A percentile compares a stretch with the other conserved stretches of the same genome.
phyloP scores from a whole-genome alignment of 2,888 invertebrate species.

The Erebia palarica region DNA sequence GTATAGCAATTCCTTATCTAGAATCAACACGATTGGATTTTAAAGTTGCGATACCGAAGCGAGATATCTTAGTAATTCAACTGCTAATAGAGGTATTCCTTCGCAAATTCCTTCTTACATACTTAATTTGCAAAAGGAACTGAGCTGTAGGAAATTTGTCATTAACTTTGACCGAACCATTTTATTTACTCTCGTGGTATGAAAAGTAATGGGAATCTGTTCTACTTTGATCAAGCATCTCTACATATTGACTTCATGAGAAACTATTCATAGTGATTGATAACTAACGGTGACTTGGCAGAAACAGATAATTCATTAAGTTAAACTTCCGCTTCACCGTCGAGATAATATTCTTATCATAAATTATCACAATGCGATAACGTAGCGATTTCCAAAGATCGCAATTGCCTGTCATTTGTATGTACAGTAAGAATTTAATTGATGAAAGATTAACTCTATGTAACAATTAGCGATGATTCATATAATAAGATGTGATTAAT shows the following conservation, averaged over 20 bases:
- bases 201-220: neutral
- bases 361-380: constrained; percentile 5
- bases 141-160: neutral
- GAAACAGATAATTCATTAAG: constrained; percentile 12
- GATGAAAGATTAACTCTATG: constrained; percentile 4
- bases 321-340: neutral
- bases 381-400: neutral
- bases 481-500: neutral
- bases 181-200: neutral
- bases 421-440: neutral
- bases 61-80: constrained; percentile 45
- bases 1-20: constrained; percentile 76
- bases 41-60: constrained; percentile 48
- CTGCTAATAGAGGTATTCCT: constrained; percentile 37
- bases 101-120: constrained; percentile 14
- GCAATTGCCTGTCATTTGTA: neutral
- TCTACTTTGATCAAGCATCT: neutral
- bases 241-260: neutral
- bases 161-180: neutral
- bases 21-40: constrained; percentile 75
- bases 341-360: constrained; percentile 4
- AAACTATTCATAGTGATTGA: constrained; percentile 2
- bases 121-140: constrained; percentile 11
- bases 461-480: constrained; percentile 10
- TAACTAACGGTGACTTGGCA: constrained; percentile 9